A percentile compares a stretch with the other conserved stretches of the same genome.
Evolutionary conservation across 2,888 invertebrate species (phyloP).

Genomic region (Theodoxus fluviatilis): DNA sequence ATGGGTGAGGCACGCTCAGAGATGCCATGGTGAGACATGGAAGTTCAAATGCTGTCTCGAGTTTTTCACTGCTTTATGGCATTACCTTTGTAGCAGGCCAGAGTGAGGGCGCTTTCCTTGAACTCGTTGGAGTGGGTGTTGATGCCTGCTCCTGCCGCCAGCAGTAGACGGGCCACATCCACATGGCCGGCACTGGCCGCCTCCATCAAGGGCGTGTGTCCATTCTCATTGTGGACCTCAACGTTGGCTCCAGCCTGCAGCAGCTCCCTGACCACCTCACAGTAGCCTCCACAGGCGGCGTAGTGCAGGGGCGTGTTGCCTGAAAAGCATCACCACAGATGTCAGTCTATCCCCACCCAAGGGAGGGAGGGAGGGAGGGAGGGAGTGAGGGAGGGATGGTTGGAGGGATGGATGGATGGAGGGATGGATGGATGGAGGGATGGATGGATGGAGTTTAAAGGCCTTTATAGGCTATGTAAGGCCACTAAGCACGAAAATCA

Average conservation of each 20-base stretch:
- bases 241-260: slow-evolving; percentile 91
- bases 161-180: slow-evolving; percentile 72
- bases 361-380: too few species aligned
- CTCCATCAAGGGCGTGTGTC: slow-evolving; percentile 85
- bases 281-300: slow-evolving; percentile 72
- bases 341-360: too few species aligned
- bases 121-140: slow-evolving; percentile 99
- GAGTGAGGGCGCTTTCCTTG: slow-evolving; percentile 95
- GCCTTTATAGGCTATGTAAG: too few species aligned
- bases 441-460: too few species aligned
- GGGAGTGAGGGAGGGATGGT: too few species aligned
- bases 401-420: too few species aligned
- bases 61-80: too few species aligned
- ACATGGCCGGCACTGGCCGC: slow-evolving; percentile 67
- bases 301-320: slow-evolving; percentile 88
- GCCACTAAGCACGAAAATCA: too few species aligned
- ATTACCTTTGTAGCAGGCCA: slow-evolving; percentile 88
- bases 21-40: too few species aligned
- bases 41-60: too few species aligned
- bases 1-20: too few species aligned
- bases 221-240: slow-evolving; percentile 98
- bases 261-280: slow-evolving; percentile 87
- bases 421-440: too few species aligned
- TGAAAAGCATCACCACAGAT: slow-evolving; percentile 32
- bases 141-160: slow-evolving; percentile 94